Evolutionary conservation across 2,797 vertebrate species (phyloP).

Genomic region (Coluber constrictor): DNA sequence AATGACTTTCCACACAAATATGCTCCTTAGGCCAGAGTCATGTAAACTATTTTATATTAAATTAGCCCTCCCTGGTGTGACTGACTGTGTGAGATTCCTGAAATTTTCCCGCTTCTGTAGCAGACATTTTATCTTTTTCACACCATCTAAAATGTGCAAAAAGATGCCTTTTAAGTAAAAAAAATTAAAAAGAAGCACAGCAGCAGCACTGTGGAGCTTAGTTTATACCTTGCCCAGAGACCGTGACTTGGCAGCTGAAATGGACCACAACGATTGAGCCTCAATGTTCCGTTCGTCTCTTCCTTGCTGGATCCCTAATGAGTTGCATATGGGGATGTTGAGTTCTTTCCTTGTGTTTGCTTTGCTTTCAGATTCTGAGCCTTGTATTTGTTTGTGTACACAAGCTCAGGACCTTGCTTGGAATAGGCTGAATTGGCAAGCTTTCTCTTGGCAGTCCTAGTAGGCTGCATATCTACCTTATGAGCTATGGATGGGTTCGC

Average conservation of each 20-base stretch:
- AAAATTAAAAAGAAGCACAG: background rate
- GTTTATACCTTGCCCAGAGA: conserved; percentile 19
- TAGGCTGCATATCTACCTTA: conserved; percentile 44
- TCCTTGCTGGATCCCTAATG: conserved; percentile 12
- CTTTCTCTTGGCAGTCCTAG: conserved; percentile 27
- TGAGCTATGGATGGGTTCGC: conserved; percentile 44
- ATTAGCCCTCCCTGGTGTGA: background rate
- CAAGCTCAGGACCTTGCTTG: conserved; percentile 58
- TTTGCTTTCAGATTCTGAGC: conserved; percentile 29
- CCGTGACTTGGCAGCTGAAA: conserved; percentile 23
- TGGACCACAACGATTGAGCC: background rate
- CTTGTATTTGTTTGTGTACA: conserved; percentile 47
- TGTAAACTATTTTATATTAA: background rate
- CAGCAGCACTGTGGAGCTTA: background rate
- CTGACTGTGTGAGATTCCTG: background rate
- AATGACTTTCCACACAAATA: background rate
- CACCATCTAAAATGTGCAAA: background rate
- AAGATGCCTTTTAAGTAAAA: background rate
- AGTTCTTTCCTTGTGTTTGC: conserved; percentile 20
- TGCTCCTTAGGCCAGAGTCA: background rate
- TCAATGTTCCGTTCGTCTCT: conserved; percentile 17
- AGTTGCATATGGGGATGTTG: background rate
- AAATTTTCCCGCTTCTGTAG: background rate
- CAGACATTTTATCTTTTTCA: background rate
- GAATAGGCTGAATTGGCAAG: conserved; percentile 54